Base-by-base conservation (phyloP, 2,888 invertebrate genomes). In the Carpatolechia fugitivella region DNA sequence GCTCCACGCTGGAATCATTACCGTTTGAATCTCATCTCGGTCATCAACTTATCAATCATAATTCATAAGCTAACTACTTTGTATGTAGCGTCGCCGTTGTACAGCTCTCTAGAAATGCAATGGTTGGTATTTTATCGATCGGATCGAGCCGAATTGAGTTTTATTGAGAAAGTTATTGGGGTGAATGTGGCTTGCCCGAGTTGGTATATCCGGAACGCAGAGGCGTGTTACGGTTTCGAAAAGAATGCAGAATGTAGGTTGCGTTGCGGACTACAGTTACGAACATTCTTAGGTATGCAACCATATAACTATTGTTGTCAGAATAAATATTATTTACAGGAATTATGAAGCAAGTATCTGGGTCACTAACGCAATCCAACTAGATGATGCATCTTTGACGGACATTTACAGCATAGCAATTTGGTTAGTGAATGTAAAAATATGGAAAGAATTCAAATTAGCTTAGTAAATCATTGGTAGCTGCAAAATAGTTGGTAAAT, bases 241-340 rank as follows among this genome's bases (percentile, higher is more conserved):
- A 90, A 90, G 89, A 90, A 90, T 90, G 87, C 85, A 74, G 85
- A 87, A 89, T 89, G 88, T 88, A 85, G 89, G 89, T 88, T 89
- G 85, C 82, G 81, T 76, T 81, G 80, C 79, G 74, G 84, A 85
- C 85, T 82, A 85, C 87, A 83, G 89, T 87, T 85, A 85, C 81
- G 68, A 80, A 70, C 80, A 78, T 78, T 83, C 78, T 79, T 72
- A 77, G 81, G 82, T 80, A 82, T 81, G 85, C 78, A 81, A 75
- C 72, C 69, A 65, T 61, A 83, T 82, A 72, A 69, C 79, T 77
- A 82, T 86, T 86, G 81, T 83, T 81, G 71, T 79, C 74, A 70
- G 60, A 65, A 64, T 56, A 41, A 44, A 57, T 70, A 70, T 68
- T 70, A 74, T 76, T 74, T 78, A 71, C 61, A 68, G 68, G n/a